A percentile compares a stretch with the other conserved stretches of the same genome.
These are phyloP conservation scores for Temnothorax longispinosus DNA, from an alignment of 1,140 invertebrate genomes.

Conservation along the genomic window DNA sequence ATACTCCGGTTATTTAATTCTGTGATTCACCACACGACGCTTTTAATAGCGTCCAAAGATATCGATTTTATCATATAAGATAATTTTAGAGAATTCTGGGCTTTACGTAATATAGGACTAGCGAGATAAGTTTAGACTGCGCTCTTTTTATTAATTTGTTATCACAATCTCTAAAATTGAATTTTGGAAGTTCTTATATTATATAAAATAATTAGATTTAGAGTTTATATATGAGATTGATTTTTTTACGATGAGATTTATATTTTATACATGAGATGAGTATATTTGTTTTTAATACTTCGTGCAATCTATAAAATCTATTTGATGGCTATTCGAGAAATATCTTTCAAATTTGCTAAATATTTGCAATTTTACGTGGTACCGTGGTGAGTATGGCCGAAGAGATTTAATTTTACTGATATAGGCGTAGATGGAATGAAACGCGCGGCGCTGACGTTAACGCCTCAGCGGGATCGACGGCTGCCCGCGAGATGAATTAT, in stretches of 20 bases:
- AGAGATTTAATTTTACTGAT: conserved; percentile 30
- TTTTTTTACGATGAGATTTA: neutral
- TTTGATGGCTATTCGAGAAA: neutral
- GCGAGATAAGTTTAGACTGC: neutral
- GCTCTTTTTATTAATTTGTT: neutral
- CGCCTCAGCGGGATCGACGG: conserved; percentile 60
- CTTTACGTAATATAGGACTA: neutral
- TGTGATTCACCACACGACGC: neutral
- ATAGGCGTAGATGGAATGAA: conserved; percentile 39
- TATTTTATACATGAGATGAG: neutral
- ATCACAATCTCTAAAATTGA: neutral
- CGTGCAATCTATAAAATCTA: neutral
- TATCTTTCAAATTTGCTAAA: conserved; percentile 1
- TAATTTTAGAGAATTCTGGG: neutral
- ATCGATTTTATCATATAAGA: neutral
- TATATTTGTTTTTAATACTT: neutral
- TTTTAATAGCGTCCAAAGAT: neutral
- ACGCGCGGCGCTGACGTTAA: conserved; percentile 33
- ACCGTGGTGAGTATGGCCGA: neutral
- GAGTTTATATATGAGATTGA: neutral
- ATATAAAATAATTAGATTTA: neutral
- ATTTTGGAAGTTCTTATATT: neutral
- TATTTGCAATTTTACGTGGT: neutral
- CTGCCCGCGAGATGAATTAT: conserved; percentile 63
- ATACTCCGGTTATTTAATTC: neutral